Evolutionary conservation across 1,140 invertebrate genomes (phyloP).

Genomic region (Listronotus bonariensis): DNA sequence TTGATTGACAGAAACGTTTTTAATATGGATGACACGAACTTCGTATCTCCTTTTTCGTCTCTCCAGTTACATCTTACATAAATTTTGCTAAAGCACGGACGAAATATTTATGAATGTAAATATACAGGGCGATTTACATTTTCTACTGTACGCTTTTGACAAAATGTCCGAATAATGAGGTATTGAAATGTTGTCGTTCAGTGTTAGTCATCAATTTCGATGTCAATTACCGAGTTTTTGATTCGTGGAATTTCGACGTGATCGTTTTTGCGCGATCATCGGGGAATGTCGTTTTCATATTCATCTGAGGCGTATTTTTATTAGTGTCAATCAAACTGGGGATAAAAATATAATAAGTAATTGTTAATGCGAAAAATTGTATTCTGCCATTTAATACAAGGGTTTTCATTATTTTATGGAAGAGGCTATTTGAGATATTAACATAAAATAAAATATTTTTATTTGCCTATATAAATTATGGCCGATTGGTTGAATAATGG

Average conservation of each 20-base stretch:
- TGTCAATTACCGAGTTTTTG: conserved; percentile 34
- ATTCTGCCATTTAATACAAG: too few species aligned
- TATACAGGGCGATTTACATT: conserved; percentile 32
- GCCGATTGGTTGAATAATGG: too few species aligned
- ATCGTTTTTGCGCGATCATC: conserved; percentile 18
- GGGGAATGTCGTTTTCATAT: conserved; percentile 5
- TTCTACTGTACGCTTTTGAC: conserved; percentile 33
- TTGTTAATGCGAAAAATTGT: too few species aligned
- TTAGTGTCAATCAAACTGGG: background rate
- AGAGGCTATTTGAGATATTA: too few species aligned
- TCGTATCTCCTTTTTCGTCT: conserved; percentile 41
- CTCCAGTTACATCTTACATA: conserved; percentile 40
- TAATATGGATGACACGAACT: conserved; percentile 41
- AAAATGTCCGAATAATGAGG: conserved; percentile 37
- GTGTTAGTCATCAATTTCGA: conserved; percentile 36
- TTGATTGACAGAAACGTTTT: conserved; percentile 41
- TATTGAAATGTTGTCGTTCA: conserved; percentile 37
- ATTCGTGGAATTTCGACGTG: conserved; percentile 2
- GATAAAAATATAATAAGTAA: too few species aligned
- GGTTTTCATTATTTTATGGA: too few species aligned
- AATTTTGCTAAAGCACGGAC: conserved; percentile 39
- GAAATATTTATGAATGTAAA: conserved; percentile 45
- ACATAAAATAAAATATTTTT: too few species aligned
- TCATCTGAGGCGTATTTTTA: background rate
- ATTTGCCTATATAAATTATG: too few species aligned